These are phyloP conservation scores for Myiopsitta monachus DNA, from an alignment of 2,113 vertebrate genomes.

Conservation along the genomic window DNA sequence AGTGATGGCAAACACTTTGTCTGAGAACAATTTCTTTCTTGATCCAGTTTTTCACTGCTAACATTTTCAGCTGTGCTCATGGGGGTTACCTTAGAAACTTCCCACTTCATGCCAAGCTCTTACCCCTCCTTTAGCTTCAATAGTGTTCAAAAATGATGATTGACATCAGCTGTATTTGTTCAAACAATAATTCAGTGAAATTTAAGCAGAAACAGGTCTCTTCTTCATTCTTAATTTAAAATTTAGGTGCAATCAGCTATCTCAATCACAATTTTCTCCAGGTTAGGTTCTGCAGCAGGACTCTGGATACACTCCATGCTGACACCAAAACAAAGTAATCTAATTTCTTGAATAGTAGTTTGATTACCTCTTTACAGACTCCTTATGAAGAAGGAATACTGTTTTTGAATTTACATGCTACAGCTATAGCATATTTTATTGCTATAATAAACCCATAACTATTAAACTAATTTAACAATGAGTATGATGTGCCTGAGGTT, in stretches of 20 bases:
- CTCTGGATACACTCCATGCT: neutral
- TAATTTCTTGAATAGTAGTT: neutral
- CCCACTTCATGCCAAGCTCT: neutral
- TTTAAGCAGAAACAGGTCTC: neutral
- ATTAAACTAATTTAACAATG: constrained; percentile 58
- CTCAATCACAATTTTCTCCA: neutral
- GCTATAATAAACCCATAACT: constrained; percentile 43
- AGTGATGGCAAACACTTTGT: neutral
- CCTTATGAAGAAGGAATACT: neutral
- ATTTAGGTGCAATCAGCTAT: neutral
- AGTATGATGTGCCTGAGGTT: neutral
- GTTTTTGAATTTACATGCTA: neutral
- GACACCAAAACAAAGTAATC: neutral
- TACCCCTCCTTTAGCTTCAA: neutral
- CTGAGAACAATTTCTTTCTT: neutral
- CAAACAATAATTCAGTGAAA: neutral
- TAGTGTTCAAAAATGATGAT: neutral
- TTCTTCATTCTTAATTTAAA: neutral
- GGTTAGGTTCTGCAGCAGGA: neutral
- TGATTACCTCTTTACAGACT: neutral
- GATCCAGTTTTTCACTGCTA: neutral
- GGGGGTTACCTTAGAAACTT: neutral
- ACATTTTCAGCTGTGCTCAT: neutral
- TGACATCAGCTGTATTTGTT: neutral
- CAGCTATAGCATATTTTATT: constrained; percentile 26